Base-by-base conservation (phyloP, 2,113 vertebrate genomes). In the Nanorana parkeri region DNA sequence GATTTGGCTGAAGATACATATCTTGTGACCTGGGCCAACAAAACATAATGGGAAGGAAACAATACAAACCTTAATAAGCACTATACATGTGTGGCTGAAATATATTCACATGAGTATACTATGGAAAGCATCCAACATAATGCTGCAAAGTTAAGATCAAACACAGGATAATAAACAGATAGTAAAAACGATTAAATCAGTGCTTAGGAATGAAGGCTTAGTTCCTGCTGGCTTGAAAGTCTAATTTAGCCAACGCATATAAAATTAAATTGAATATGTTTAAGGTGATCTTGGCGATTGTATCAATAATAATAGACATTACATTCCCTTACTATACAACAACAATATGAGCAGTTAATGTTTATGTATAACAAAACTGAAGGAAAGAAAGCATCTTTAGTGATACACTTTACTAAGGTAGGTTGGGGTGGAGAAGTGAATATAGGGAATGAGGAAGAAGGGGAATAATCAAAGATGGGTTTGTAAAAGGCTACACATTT, bases 91-190 rank as follows among this genome's bases (percentile, higher is more conserved):
- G 54, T 79, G 77, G 60, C 54, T 58, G 28, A 28, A 65, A 79
- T 55, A 69, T 61, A 67, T 58, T 36, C 54, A 60, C 23, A 56
- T 47, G 54, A 68, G 36, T 68, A 32, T 54, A 79, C 77, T 20
- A 60, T 79, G 77, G 66, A 79, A 79, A 41, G 54, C 52, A 69
- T 68, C 65, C 77, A 79, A 69, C 68, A 72, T 20, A 72, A 21
- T 2, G 26, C 54, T 58, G 64, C 54, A 79, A 56, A 68, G 51
- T 68, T 52, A 32, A 61, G 55, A 36, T 61, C 72, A 79, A 58
- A 79, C 58, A 54, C 17, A 69, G 54, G 66, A 68, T 60, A 69
- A 60, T 79, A 60, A 79, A 69, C 64, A 79, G 66, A 79, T 56
- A 79, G 41, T 47, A 15, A 15, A 26, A 36, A 68, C 4, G 17